Evolutionary conservation across 2,888 invertebrate species (phyloP).

Genomic region (Epirrhoe tristata): DNA sequence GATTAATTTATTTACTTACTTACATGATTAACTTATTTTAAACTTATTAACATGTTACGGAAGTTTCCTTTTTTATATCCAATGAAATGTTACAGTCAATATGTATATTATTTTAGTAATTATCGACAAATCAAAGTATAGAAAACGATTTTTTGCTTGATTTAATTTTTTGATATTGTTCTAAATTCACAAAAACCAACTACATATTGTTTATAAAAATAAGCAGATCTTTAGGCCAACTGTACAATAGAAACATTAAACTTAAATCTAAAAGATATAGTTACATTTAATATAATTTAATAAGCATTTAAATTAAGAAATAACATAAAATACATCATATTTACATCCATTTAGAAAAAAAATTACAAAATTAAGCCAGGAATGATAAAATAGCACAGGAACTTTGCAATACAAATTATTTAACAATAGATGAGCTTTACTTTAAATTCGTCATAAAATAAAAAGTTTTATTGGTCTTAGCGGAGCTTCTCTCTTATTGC

Average conservation of each 20-base stretch:
- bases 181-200: background rate
- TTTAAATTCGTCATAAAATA: background rate
- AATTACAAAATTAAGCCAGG: conserved; percentile 3
- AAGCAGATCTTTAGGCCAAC: conserved; percentile 5
- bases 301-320: background rate
- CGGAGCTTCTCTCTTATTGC: background rate
- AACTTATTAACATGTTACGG: too few relatives aligned
- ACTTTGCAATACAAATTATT: conserved; percentile 13
- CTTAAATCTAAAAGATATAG: conserved; percentile 6
- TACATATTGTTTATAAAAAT: background rate
- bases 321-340: conserved; percentile 5
- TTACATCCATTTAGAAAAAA: conserved; percentile 8
- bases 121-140: too few relatives aligned
- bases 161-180: background rate
- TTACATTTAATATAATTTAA: background rate
- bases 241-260: conserved; percentile 4
- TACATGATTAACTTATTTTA: too few relatives aligned
- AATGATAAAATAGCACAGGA: conserved; percentile 13
- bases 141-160: background rate
- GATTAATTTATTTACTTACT: too few relatives aligned
- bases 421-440: background rate
- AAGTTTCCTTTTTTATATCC: too few relatives aligned
- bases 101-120: too few relatives aligned
- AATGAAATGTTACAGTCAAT: too few relatives aligned
- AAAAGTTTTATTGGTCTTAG: background rate